A percentile compares a stretch with the other conserved stretches of the same genome.
These are phyloP conservation scores for Simalia tracyae DNA, from an alignment of 2,797 vertebrate genomes.

Conservation along the genomic window DNA sequence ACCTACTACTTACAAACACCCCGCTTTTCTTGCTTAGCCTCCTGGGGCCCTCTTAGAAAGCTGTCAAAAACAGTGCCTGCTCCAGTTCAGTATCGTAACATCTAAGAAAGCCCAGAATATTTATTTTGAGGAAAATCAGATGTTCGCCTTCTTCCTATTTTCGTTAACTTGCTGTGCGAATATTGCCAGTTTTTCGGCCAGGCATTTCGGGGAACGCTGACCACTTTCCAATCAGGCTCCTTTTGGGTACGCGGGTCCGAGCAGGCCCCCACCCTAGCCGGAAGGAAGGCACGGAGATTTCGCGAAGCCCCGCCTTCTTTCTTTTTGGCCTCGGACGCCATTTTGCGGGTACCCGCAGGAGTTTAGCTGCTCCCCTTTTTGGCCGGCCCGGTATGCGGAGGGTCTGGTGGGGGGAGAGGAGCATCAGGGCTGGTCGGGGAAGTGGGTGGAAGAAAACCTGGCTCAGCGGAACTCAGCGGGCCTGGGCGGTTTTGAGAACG, in stretches of 20 bases:
- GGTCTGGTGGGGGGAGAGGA: no score
- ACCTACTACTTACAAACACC: accelerated
- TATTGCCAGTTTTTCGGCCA: not conserved
- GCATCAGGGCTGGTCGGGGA: not conserved
- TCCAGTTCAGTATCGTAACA: not conserved
- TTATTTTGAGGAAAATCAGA: not conserved
- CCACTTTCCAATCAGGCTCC: not conserved
- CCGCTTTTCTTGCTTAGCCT: accelerated
- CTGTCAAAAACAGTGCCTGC: not conserved
- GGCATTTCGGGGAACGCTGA: not conserved
- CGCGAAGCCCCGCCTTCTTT: conserved; percentile 11
- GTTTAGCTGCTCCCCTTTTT: not conserved
- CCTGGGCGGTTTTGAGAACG: conserved; percentile 24
- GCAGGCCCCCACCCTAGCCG: not conserved
- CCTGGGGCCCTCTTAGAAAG: not conserved
- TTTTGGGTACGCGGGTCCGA: not conserved
- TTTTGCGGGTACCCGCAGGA: conserved; percentile 75
- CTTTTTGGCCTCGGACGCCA: conserved; percentile 79
- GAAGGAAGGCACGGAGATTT: conserved; percentile 19
- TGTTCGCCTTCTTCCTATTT: no score
- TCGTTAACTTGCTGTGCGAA: not conserved
- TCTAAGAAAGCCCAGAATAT: no score
- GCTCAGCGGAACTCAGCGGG: conserved; percentile 33
- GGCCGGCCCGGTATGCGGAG: accelerated
- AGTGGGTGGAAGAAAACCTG: conserved; percentile 35